phyloP scores from a whole-genome alignment of 2,113 vertebrate species.

The Cryptoleucopteryx plumbea region DNA sequence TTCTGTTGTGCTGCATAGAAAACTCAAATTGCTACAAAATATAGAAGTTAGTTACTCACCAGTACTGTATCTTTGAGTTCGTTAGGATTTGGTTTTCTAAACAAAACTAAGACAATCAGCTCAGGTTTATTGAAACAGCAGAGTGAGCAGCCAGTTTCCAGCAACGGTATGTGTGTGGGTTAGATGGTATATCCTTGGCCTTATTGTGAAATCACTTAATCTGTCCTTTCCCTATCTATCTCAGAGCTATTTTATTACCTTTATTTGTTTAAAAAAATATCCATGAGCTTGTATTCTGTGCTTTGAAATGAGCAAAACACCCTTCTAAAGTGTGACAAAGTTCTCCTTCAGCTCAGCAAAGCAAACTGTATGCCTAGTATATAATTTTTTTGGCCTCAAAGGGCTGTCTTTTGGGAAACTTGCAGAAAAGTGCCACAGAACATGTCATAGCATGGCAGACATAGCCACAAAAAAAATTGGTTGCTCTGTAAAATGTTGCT shows the following conservation, averaged over 20 bases:
- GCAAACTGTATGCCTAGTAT: not conserved
- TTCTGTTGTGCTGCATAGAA: slow-evolving; percentile 7
- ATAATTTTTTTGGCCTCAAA: not conserved
- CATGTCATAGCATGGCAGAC: slow-evolving; percentile 20
- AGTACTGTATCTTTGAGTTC: slow-evolving; percentile 49
- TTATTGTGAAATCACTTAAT: slow-evolving; percentile 40
- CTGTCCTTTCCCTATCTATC: not conserved
- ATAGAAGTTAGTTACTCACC: not conserved
- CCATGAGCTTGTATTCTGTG: not conserved
- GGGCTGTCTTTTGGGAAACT: slow-evolving; percentile 33
- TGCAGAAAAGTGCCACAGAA: not conserved
- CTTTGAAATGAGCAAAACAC: not conserved
- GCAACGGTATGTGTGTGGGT: not conserved
- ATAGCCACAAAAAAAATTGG: not conserved
- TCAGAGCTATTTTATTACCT: not conserved
- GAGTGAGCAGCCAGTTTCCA: slow-evolving; percentile 35
- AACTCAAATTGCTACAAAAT: not conserved
- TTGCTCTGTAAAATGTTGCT: slow-evolving; percentile 33
- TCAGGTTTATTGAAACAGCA: slow-evolving; percentile 54
- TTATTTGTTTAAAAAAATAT: not conserved
- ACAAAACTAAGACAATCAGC: slow-evolving; percentile 51
- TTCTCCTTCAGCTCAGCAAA: not conserved
- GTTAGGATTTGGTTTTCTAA: slow-evolving; percentile 28
- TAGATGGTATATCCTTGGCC: slow-evolving; percentile 22
- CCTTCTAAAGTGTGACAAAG: not conserved